phyloP scores from a whole-genome alignment of 2,113 vertebrate species.

The Anarhynchus alexandrinus region DNA sequence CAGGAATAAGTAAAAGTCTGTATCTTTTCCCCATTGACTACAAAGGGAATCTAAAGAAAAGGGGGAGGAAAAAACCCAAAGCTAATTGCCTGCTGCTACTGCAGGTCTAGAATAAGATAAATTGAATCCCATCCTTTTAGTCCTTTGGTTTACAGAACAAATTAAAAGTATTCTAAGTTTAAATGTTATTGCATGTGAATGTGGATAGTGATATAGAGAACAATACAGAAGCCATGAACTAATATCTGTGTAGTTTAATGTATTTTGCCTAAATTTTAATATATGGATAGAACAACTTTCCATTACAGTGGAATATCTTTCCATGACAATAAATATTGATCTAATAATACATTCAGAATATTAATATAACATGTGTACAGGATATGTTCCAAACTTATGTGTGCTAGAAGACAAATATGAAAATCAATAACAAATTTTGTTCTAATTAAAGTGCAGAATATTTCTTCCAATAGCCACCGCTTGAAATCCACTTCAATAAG shows the following conservation, averaged over 20 bases:
- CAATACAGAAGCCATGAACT: neutral
- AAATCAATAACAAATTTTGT: constrained; percentile 61
- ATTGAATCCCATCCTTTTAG: neutral
- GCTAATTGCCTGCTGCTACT: neutral
- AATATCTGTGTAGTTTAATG: neutral
- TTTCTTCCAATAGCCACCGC: constrained; percentile 21
- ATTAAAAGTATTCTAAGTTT: neutral
- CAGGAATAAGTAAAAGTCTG: neutral
- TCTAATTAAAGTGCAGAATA: constrained; percentile 41
- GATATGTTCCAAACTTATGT: constrained; percentile 28
- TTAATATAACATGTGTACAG: constrained; percentile 12
- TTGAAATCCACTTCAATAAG: neutral
- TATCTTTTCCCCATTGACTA: neutral
- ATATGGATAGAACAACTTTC: neutral
- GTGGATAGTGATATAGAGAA: neutral
- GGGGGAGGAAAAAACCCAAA: fast-evolving
- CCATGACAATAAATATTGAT: constrained; percentile 34
- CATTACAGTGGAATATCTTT: neutral
- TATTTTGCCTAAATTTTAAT: constrained; percentile 16
- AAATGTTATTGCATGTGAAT: neutral
- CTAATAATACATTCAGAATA: constrained; percentile 10
- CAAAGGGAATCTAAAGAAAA: neutral
- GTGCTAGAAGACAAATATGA: constrained; percentile 47
- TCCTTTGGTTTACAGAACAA: neutral
- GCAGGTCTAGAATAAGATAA: neutral